Base-by-base conservation (phyloP, 2,113 vertebrate species). In the Coryphaenoides rupestris region DNA sequence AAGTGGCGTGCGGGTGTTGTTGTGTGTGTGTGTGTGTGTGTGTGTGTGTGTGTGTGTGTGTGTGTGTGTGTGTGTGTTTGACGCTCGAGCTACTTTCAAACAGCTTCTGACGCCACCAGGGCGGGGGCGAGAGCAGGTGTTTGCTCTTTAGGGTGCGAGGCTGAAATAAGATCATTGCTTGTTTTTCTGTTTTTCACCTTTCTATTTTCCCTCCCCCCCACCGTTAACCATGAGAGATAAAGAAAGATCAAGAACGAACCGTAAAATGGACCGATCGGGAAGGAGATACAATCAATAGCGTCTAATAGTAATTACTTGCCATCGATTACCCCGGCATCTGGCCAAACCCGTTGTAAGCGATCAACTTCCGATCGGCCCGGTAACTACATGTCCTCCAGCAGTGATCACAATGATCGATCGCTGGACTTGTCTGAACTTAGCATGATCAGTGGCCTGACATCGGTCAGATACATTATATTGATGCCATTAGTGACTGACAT, bases 341-440 rank as follows among this genome's bases (percentile, higher is more conserved):
- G 72, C 63, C n/a, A n/a, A 63, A 73, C 81, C 77, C 83, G 76
- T 81, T 86, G 61, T 72, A 80, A 87, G 87, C 83, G 83, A 85
- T 87, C 80, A 86, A 78, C 40, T 87, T 89, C 80, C 78, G 89
- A 89, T 89, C 84, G 87, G 82, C 60, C 33, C 58, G 58, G 26
- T 72, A 69, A 40, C 76, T 76, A 78, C 77, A 79, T 65, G 73
- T 85, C 85, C 85, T 84, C 76, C 72, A 81, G 68, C 61, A 86
- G 81, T 84, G 86, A 83, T 73, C 75, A 59, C 79, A 69, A 45
- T 69, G 69, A 87, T 86, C 80, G 85, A 77, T 87, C 76, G 76
- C 73, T 65, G 62, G 40, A 72, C 68, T 76, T 80, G 81, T 87
- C 81, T 84, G 62, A 89, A 87, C 73, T 73, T 79, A 82, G 83